A percentile compares a stretch with the other conserved stretches of the same genome.
phyloP scores from a whole-genome alignment of 1,140 invertebrate genomes.

The Popillia japonica region DNA sequence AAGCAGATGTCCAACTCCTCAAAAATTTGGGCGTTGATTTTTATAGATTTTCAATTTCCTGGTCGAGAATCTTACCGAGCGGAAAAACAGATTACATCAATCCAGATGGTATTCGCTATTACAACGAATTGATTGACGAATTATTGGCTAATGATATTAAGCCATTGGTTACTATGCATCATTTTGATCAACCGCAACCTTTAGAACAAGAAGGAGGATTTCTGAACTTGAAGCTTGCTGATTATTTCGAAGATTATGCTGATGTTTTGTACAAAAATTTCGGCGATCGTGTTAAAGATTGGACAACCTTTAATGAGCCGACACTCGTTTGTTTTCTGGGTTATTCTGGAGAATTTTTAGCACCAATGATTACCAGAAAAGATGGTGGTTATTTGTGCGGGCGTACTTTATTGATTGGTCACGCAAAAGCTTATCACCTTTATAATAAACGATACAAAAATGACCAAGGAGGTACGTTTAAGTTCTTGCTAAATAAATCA shows the following conservation, averaged over 20 bases:
- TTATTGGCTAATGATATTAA: constrained; percentile 66
- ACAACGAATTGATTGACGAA: constrained; percentile 70
- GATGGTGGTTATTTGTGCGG: neutral
- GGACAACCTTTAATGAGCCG: constrained; percentile 65
- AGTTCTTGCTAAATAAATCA: neutral
- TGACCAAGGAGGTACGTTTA: constrained; percentile 1
- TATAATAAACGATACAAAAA: constrained; percentile 52
- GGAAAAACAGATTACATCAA: constrained; percentile 63
- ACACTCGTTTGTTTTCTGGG: constrained; percentile 58
- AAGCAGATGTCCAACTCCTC: constrained; percentile 64
- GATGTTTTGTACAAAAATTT: constrained; percentile 45
- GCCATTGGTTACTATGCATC: constrained; percentile 66
- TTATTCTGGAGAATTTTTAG: constrained; percentile 60
- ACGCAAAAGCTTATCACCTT: constrained; percentile 46
- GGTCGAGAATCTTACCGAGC: constrained; percentile 61
- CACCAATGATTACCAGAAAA: constrained; percentile 60
- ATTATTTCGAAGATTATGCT: constrained; percentile 63
- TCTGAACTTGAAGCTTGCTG: constrained; percentile 67
- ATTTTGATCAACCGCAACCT: constrained; percentile 74
- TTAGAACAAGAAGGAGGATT: constrained; percentile 72
- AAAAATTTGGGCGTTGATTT: constrained; percentile 62
- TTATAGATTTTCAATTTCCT: constrained; percentile 70
- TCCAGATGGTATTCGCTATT: constrained; percentile 69
- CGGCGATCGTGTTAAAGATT: constrained; percentile 59
- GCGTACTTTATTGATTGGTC: neutral